These are phyloP conservation scores for Catharus minimus DNA, from an alignment of 2,113 vertebrate genomes.

Conservation along the genomic window DNA sequence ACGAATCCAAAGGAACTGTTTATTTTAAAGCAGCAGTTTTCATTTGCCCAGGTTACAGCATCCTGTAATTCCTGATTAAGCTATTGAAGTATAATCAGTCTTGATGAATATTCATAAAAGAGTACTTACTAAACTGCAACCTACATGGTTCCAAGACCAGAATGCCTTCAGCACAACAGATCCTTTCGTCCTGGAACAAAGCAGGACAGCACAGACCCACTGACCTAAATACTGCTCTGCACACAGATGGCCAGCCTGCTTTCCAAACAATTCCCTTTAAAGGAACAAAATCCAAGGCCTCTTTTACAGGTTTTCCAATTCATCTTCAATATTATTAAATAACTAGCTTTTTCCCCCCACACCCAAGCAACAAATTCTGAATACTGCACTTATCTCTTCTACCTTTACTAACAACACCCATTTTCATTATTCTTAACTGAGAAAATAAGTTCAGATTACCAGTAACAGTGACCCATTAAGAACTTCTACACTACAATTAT, in stretches of 20 bases:
- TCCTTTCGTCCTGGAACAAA: constrained; percentile 1
- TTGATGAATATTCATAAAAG: not conserved
- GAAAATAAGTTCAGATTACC: not conserved
- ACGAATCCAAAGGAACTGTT: not conserved
- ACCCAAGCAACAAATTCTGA: not conserved
- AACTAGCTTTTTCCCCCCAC: not conserved
- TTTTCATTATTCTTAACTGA: not conserved
- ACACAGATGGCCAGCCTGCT: constrained; percentile 44
- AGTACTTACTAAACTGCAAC: constrained; percentile 1
- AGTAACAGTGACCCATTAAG: not conserved
- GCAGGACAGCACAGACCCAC: constrained; percentile 52
- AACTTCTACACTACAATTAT: not conserved
- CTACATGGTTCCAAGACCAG: not conserved
- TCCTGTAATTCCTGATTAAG: not conserved
- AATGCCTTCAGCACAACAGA: constrained; percentile 30
- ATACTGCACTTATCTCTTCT: not conserved
- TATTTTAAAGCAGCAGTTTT: not conserved
- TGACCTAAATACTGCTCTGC: constrained; percentile 62
- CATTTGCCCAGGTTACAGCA: not conserved
- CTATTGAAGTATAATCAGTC: not conserved
- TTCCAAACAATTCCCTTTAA: not conserved
- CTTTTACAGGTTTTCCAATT: not conserved
- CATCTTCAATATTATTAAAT: not conserved
- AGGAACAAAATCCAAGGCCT: not conserved
- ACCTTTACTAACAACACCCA: not conserved